Conservation (phyloP, 2,113 vertebrate species). For the Ardeotis arabs region DNA sequence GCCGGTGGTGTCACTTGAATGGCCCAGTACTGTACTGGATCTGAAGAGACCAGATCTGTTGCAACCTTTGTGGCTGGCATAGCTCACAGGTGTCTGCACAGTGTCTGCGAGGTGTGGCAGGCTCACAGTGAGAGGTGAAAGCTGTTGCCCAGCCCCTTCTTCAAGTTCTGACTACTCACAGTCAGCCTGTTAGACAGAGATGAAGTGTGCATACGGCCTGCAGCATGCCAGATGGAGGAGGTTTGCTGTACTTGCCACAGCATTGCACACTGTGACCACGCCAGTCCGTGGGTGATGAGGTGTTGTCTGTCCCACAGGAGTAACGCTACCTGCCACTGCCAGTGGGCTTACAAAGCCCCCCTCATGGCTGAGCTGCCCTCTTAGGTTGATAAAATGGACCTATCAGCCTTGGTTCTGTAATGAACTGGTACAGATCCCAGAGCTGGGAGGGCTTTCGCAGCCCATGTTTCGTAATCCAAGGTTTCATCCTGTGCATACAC, state of each 20-base stretch:
- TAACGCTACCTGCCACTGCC: background rate
- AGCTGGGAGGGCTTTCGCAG: background rate
- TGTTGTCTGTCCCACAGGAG: background rate
- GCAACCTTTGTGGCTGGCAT: background rate
- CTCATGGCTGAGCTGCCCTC: background rate
- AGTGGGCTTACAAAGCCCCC: background rate
- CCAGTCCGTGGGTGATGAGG: background rate
- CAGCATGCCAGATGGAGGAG: background rate
- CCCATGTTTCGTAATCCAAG: background rate
- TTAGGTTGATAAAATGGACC: background rate
- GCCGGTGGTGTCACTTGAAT: background rate
- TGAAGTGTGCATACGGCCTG: background rate
- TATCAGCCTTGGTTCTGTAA: background rate
- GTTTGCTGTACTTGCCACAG: background rate
- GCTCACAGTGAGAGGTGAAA: background rate
- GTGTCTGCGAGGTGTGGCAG: background rate
- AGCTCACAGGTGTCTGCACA: background rate
- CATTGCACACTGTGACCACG: background rate
- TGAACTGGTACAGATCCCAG: background rate
- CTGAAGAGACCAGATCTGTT: background rate
- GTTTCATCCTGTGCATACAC: background rate
- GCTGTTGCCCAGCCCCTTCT: background rate
- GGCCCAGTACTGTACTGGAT: background rate
- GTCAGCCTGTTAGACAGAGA: background rate
- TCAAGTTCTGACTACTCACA: background rate